These are phyloP conservation scores for Corvus hawaiiensis DNA, from an alignment of 2,113 vertebrate genomes.

Conservation along the genomic window DNA sequence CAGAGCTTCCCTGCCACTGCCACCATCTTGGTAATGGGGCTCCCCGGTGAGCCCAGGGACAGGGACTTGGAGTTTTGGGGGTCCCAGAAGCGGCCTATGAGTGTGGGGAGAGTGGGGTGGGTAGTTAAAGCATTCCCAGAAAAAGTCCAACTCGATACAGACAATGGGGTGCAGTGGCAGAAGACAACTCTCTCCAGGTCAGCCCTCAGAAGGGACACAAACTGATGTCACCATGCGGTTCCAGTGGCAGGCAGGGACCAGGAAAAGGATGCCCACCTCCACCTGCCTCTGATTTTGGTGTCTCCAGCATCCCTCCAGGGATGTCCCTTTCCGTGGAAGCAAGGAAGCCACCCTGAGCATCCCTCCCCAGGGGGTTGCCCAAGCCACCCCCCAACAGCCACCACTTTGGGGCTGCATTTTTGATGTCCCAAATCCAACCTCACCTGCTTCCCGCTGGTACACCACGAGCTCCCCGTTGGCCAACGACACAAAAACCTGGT, in stretches of 20 bases:
- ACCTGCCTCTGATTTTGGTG: neutral
- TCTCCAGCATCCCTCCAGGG: neutral
- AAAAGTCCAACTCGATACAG: fast-evolving
- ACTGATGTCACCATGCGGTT: neutral
- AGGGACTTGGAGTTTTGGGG: constrained; percentile 90
- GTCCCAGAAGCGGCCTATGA: constrained; percentile 95
- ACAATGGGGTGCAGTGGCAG: fast-evolving
- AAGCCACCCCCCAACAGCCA: neutral
- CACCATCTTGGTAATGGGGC: constrained; percentile 95
- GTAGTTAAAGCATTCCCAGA: fast-evolving
- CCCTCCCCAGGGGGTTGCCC: neutral
- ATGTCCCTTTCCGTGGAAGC: neutral
- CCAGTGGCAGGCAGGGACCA: fast-evolving
- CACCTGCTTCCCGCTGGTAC: constrained; percentile 96
- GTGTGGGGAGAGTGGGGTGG: neutral
- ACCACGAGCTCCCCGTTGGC: constrained; percentile 92
- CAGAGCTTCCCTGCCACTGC: constrained; percentile 89
- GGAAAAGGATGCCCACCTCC: neutral
- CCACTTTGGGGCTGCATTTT: neutral
- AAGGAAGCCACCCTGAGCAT: neutral
- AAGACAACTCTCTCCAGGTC: neutral
- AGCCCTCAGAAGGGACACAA: neutral
- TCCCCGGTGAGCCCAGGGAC: constrained; percentile 82
- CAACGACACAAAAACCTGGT: constrained; percentile 96
- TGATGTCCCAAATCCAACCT: fast-evolving